Evolutionary conservation across 2,797 vertebrate species (phyloP).

Genomic region (Argya squamiceps): DNA sequence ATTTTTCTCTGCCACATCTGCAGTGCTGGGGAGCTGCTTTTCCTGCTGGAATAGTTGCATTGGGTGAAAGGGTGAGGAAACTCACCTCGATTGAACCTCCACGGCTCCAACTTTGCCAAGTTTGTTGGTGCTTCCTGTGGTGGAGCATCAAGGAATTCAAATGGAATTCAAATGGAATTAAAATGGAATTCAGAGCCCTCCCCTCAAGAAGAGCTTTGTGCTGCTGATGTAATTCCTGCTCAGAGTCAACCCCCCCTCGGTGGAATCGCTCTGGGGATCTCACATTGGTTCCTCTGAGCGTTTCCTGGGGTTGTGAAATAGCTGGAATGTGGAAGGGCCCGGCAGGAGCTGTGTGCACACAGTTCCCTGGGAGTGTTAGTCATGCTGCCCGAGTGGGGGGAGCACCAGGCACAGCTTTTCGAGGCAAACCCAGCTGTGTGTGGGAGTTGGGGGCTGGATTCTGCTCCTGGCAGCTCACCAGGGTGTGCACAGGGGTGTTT

Average conservation of each 20-base stretch:
- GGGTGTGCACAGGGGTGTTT: not conserved
- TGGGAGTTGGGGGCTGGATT: not conserved
- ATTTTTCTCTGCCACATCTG: not conserved
- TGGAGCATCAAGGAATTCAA: not conserved
- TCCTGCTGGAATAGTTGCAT: not conserved
- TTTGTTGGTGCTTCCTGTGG: not conserved
- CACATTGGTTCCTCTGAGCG: accelerated
- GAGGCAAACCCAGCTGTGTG: not conserved
- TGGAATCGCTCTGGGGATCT: accelerated
- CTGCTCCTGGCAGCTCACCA: not conserved
- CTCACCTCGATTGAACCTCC: constrained; percentile 14
- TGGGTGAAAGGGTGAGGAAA: constrained; percentile 55
- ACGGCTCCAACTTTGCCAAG: not conserved
- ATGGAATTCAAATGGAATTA: not conserved
- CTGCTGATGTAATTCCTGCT: not conserved
- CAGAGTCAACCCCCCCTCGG: not conserved
- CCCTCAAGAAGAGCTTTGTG: not conserved
- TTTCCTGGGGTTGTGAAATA: not conserved
- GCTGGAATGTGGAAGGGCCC: not conserved
- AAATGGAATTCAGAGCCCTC: not conserved
- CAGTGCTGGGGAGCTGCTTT: not conserved
- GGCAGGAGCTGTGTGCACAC: not conserved
- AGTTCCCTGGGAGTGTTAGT: not conserved
- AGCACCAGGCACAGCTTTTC: constrained; percentile 11
- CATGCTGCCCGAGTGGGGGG: not conserved